Base-by-base conservation (phyloP, 2,797 vertebrate genomes). In the Hybognathus amarus region DNA sequence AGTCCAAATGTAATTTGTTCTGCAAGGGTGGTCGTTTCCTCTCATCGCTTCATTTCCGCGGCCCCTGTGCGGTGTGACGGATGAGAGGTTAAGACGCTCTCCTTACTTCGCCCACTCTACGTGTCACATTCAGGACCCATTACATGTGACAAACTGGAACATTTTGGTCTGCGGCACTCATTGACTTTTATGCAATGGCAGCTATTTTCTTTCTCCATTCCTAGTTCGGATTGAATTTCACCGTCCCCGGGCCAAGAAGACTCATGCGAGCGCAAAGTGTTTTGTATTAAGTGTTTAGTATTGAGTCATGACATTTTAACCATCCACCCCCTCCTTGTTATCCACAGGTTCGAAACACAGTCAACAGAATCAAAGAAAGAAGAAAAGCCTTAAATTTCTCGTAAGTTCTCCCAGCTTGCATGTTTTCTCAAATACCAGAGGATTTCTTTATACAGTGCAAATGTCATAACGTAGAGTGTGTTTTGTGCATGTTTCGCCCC, bases 291-390 rank as follows among this genome's bases (percentile, higher is more conserved):
- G 45, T 66, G 42, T 82, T 82, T 52, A 74, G 80, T 73, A 74
- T 64, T 30, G 80, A 74, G 80, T 82, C 70, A 74, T 82, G 80
- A 74, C 80, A 67, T 70, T 78, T 63, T 83, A 78, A 78, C 67
- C 66, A 52, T 20, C 15, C 11, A 24, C 47, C 66, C 30, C 50
- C 50, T 77, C 38, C n/a, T 74, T 87, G 84, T 88, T 81, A 74
- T 78, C 66, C 56, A 85, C 89, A 96, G 95, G 93, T 96, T 87
- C 94, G 95, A 85, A 95, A 92, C 89, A 95, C 94, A 36, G 93
- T 96, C 90, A 95, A 95, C 90, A 94, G 94, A 90, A 94, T 96
- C 90, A 95, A 95, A 89, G 94, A 95, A 87, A 93, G 94, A 86
- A 94, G 95, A 90, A 95, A 93, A 91, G 95, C 94, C 15, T 91